These are phyloP conservation scores for Amniataba percoides DNA, from an alignment of 2,797 vertebrate species.

Conservation along the genomic window DNA sequence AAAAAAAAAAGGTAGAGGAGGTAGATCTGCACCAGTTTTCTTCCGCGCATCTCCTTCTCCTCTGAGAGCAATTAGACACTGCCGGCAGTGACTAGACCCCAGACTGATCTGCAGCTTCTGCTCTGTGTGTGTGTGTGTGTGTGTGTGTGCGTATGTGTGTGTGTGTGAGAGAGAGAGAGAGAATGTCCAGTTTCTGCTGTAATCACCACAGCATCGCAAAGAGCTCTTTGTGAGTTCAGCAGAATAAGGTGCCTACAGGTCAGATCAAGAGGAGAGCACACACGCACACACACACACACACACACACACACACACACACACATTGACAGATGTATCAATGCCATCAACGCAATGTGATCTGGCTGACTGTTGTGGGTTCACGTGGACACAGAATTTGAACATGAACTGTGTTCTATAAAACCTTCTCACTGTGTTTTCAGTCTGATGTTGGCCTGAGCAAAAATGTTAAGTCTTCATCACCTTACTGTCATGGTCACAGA, in stretches of 20 bases:
- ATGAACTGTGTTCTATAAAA: neutral
- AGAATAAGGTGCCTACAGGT: slow-evolving; percentile 60
- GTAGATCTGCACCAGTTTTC: slow-evolving; percentile 75
- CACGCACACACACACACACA: slow-evolving; percentile 14
- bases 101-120: slow-evolving; percentile 72
- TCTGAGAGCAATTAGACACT: slow-evolving; percentile 86
- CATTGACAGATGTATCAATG: slow-evolving; percentile 23
- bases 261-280: slow-evolving; percentile 49
- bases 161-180: slow-evolving; percentile 35
- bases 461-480: neutral
- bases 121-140: slow-evolving; percentile 47
- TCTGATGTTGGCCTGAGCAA: neutral
- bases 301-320: slow-evolving; percentile 14
- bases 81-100: slow-evolving; percentile 79
- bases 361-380: neutral
- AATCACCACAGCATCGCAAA: slow-evolving; percentile 70
- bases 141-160: slow-evolving; percentile 42
- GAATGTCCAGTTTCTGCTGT: slow-evolving; percentile 56
- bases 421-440: neutral
- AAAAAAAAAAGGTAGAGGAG: slow-evolving; percentile 36
- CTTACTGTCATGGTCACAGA: neutral
- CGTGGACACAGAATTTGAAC: neutral
- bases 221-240: slow-evolving; percentile 69
- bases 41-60: slow-evolving; percentile 70
- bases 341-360: slow-evolving; percentile 1